These are phyloP conservation scores for Melinaea marsaeus DNA, from an alignment of 2,888 invertebrate genomes.

Conservation along the genomic window DNA sequence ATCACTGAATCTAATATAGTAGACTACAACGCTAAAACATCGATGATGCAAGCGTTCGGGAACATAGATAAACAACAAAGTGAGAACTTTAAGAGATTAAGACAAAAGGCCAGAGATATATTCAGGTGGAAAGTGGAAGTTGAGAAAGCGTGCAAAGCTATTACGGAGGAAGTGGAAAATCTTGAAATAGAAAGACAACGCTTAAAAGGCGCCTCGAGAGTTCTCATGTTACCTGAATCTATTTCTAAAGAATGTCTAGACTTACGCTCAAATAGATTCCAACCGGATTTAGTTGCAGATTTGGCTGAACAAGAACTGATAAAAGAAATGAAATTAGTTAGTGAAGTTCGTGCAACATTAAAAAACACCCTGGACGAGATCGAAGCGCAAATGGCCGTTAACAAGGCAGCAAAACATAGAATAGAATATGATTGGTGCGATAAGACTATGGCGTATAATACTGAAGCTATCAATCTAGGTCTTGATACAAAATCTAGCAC, in stretches of 20 bases:
- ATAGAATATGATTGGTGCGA: conserved; percentile 96
- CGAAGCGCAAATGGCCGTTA: conserved; percentile 83
- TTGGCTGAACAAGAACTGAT: conserved; percentile 86
- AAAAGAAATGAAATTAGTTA: conserved; percentile 84
- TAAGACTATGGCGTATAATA: conserved; percentile 87
- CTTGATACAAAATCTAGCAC: conserved; percentile 83
- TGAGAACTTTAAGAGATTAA: conserved; percentile 81
- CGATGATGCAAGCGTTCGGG: conserved; percentile 80
- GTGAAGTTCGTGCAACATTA: conserved; percentile 81
- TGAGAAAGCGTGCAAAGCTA: conserved; percentile 82
- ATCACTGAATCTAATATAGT: conserved; percentile 76
- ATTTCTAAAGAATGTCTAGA: conserved; percentile 87
- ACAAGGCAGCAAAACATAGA: conserved; percentile 88
- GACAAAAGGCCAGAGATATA: conserved; percentile 82
- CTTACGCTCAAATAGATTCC: conserved; percentile 81
- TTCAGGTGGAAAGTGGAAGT: conserved; percentile 87
- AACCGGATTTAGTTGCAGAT: conserved; percentile 86
- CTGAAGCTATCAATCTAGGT: conserved; percentile 83
- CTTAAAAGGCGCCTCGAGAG: conserved; percentile 82
- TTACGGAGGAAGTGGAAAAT: conserved; percentile 82
- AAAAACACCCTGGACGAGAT: conserved; percentile 81
- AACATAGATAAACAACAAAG: conserved; percentile 82
- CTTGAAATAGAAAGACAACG: conserved; percentile 83
- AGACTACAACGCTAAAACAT: conserved; percentile 80
- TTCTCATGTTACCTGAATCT: conserved; percentile 83